phyloP scores from a whole-genome alignment of 92 coral and sea anemone species.

The Pocillopora meandrina region DNA sequence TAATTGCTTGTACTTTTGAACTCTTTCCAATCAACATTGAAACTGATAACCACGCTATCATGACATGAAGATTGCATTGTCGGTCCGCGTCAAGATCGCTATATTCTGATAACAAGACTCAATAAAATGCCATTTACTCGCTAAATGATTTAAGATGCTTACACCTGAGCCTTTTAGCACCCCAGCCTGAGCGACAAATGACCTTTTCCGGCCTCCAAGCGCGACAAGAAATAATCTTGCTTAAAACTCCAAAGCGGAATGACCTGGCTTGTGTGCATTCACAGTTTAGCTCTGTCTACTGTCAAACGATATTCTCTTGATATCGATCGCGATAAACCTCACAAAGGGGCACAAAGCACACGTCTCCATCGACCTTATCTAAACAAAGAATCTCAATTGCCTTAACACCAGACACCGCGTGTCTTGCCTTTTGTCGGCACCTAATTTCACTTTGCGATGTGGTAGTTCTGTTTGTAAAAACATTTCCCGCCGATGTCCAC shows the following conservation, averaged over 20 bases:
- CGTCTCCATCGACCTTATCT: slow-evolving; percentile 31
- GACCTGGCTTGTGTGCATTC: slow-evolving; percentile 1
- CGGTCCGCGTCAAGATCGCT: slow-evolving; percentile 27
- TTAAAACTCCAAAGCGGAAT: slow-evolving; percentile 12
- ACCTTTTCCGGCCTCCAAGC: slow-evolving; percentile 41
- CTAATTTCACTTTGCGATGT: slow-evolving; percentile 17
- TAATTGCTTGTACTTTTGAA: neutral
- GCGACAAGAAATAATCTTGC: slow-evolving; percentile 36
- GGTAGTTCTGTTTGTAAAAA: slow-evolving; percentile 43
- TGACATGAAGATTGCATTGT: slow-evolving; percentile 14
- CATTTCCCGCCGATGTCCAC: slow-evolving; percentile 35
- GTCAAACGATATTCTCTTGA: slow-evolving; percentile 16
- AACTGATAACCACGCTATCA: slow-evolving; percentile 38
- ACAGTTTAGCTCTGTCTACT: slow-evolving; percentile 1
- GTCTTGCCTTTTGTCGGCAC: slow-evolving; percentile 26
- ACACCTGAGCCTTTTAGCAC: slow-evolving; percentile 46
- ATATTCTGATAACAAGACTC: slow-evolving; percentile 25
- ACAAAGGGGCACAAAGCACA: slow-evolving; percentile 26
- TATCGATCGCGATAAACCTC: slow-evolving; percentile 18
- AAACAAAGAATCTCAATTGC: slow-evolving; percentile 35
- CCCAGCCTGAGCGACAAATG: slow-evolving; percentile 36
- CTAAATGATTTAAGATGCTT: slow-evolving; percentile 48
- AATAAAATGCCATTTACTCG: slow-evolving; percentile 26
- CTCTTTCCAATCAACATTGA: slow-evolving; percentile 36
- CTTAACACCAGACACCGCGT: slow-evolving; percentile 10